Evolutionary conservation across 2,113 vertebrate genomes (phyloP).

Genomic region (Lagopus muta): DNA sequence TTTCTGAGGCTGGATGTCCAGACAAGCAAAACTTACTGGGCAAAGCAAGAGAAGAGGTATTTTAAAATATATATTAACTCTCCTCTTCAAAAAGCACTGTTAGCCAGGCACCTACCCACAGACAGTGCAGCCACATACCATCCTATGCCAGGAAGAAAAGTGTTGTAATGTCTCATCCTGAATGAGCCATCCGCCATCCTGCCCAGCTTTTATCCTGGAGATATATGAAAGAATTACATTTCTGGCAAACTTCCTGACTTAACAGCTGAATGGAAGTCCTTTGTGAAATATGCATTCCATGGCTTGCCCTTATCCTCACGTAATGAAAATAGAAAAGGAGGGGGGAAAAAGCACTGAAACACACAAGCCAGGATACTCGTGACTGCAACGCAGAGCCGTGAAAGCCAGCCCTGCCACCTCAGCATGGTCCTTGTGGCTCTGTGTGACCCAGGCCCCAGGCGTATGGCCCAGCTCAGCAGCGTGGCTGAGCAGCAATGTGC

Average conservation of each 20-base stretch:
- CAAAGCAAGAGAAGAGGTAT: slow-evolving; percentile 19
- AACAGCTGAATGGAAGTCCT: slow-evolving; percentile 28
- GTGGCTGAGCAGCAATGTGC: not conserved
- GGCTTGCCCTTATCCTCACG: not conserved
- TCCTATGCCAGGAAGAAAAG: slow-evolving; percentile 12
- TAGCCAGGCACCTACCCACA: slow-evolving; percentile 1
- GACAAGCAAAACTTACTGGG: not conserved
- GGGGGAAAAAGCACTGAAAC: not conserved
- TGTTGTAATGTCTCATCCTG: slow-evolving; percentile 21
- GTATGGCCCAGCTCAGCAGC: not conserved
- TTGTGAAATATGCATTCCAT: slow-evolving; percentile 22
- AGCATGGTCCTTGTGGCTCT: not conserved
- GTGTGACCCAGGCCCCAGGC: not conserved
- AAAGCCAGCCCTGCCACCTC: not conserved
- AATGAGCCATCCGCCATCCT: slow-evolving; percentile 17
- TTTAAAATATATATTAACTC: not conserved
- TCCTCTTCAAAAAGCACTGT: not conserved
- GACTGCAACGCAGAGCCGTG: not conserved
- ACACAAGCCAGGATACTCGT: not conserved
- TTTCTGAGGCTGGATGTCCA: not conserved
- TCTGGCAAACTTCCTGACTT: slow-evolving; percentile 18
- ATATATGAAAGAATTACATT: slow-evolving; percentile 33
- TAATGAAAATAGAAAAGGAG: not conserved
- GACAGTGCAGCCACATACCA: not conserved
- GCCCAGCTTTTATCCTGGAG: not conserved